Evolutionary conservation across 1,140 invertebrate species (phyloP).

Genomic region (Mizuhopecten yessoensis): DNA sequence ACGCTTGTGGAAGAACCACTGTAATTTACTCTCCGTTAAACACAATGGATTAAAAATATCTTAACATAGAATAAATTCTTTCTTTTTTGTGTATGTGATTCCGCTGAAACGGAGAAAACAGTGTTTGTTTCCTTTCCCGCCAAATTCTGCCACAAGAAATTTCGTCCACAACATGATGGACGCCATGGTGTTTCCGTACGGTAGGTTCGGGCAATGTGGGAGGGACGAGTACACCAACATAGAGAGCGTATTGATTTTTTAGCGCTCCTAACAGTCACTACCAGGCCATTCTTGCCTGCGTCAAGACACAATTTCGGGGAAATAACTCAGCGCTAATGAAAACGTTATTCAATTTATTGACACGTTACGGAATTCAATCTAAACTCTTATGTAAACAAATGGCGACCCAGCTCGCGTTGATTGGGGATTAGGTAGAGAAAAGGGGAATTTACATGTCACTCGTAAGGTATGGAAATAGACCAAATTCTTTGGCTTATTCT

Average conservation of each 20-base stretch:
- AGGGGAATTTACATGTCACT: not conserved
- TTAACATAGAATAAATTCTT: no score
- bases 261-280: not conserved
- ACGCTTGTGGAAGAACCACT: no score
- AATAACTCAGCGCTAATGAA: not conserved
- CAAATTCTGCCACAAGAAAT: no score
- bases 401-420: constrained; percentile 19
- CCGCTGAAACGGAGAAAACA: no score
- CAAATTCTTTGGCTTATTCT: not conserved
- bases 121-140: no score
- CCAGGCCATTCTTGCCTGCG: not conserved
- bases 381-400: constrained; percentile 36
- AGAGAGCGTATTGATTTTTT: not conserved
- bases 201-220: not conserved
- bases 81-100: no score
- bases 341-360: constrained; percentile 36
- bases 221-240: not conserved
- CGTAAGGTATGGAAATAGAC: not conserved
- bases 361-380: constrained; percentile 33
- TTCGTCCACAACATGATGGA: not conserved
- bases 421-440: constrained; percentile 18
- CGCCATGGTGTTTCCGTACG: not conserved
- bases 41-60: no score
- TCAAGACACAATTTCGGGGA: constrained; percentile 1
- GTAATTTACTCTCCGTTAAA: no score